Evolutionary conservation across 2,113 vertebrate species (phyloP), one percentile per base, ranked within the genome.

Genomic region (Ageneiosus marmoratus): DNA sequence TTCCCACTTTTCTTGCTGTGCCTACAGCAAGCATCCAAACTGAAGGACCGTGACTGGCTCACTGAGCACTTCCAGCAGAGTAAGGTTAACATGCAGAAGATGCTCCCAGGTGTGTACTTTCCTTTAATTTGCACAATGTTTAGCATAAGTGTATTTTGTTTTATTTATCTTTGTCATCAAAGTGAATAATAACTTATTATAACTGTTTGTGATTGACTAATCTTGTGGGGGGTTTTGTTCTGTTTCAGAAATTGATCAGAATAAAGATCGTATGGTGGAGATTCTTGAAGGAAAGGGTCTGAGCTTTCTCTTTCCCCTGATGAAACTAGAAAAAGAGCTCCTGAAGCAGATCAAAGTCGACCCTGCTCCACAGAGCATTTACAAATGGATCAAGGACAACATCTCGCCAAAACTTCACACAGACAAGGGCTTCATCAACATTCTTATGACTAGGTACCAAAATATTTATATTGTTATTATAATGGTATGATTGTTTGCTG

Each of bases 321-420:
- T 99, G 89, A 99, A 99, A 94, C 95, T 99, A 94, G 98, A 99
- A 93, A 99, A 99, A 92, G 98, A 99, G 90, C 94, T 99, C 81
- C 93, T 99, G 88, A 96, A 97, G 92, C 98, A 99, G 93, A 99
- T 99, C 82, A 95, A 96, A 89, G 95, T 95, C 10, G 98, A 99
- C 92, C 97, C 98, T 85, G 98, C 97, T 89, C 98, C 98, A 89
- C 97, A 98, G 93, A 93, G 96, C 90, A 98, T 99, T 93, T 99
- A 99, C 92, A 99, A 99, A 92, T 99, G 98, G 98, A 99, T 99
- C 90, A 99, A 99, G 92, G 98, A 99, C 93, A 99, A 98, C 93
- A 98, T 99, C 93, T 98, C 97, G 83, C 96, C 96, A 86, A 98
- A 96, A 92, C 97, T 99, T 87, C 98, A 99, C 94, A 95, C 96